Evolutionary conservation across 1,140 invertebrate species (phyloP).

Genomic region (Ptiloglossa arizonensis): DNA sequence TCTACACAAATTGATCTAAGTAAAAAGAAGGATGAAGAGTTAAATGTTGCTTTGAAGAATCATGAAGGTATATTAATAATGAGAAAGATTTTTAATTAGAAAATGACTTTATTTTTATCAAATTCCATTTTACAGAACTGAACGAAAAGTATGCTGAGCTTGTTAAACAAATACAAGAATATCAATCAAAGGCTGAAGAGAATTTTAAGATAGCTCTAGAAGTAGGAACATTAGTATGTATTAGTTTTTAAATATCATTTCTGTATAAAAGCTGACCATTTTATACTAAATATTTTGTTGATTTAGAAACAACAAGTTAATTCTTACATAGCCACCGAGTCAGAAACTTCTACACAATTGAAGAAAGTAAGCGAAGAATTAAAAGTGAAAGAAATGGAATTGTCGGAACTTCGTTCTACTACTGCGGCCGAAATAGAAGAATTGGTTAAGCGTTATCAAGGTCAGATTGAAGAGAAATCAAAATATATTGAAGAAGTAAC

Average conservation of each 20-base stretch:
- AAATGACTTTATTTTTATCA: neutral
- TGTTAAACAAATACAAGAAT: conserved; percentile 58
- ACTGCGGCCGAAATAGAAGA: conserved; percentile 69
- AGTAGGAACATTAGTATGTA: conserved; percentile 68
- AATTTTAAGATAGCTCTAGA: conserved; percentile 60
- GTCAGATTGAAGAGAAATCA: conserved; percentile 69
- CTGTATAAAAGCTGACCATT: too few relatives aligned
- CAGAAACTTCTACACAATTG: conserved; percentile 60
- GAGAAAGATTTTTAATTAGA: neutral
- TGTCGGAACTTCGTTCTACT: conserved; percentile 70
- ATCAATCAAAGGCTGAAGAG: conserved; percentile 50
- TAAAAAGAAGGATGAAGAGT: conserved; percentile 67
- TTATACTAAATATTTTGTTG: neutral
- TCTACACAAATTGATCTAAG: conserved; percentile 57
- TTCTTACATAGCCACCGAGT: conserved; percentile 55
- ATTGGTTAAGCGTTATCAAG: conserved; percentile 71
- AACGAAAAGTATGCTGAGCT: conserved; percentile 60
- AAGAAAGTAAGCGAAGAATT: conserved; percentile 66
- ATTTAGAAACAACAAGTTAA: conserved; percentile 68
- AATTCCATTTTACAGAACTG: conserved; percentile 58
- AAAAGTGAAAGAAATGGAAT: conserved; percentile 68
- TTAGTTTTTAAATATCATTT: conserved; percentile 27
- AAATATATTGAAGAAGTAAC: conserved; percentile 72
- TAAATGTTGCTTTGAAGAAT: conserved; percentile 61
- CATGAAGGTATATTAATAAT: conserved; percentile 66